Evolutionary conservation across 1,140 invertebrate species (phyloP), one percentile per base, ranked within the genome.

Genomic region (Doryteuthis pealeii): DNA sequence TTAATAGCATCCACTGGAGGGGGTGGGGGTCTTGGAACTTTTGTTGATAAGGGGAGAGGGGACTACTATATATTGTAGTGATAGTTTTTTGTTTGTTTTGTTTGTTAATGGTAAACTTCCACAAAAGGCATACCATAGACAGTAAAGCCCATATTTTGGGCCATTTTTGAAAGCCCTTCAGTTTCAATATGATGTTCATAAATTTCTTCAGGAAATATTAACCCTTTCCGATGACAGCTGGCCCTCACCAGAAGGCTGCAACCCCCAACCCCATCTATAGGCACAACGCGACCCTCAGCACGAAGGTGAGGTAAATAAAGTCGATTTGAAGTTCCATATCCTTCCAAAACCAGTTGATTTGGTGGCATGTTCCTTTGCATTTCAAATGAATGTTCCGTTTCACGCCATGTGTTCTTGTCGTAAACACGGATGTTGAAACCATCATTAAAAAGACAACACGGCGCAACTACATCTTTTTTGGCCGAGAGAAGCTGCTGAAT

Each of bases 321-420:
- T 35, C 85, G 71, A 14, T 40, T 67, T 12, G 83, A 79, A 12
- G 71, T 43, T n/a, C 76, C 81, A 75, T 87, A 87, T 0, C 84
- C 84, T 74, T 87, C 85, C 6, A 87, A 67, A 43, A 87, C 75
- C 8, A 86, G 71, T 15, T 78, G 76, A 45, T 78, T 73, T 4
- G 71, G 28, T 12, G 74, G 70, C 28, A 83, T 58, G 14, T 70
- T 15, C 45, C 75, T 76, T 28, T 81, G 81, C n/a, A 76, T 76
- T 26, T 73, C 67, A 32, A 82, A 26, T 6, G 85, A 87, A 18
- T 69, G n/a, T 0, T 69, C 54, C 1, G 84, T 87, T 72, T 87
- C 85, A 30, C 84, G 78, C 84, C 85, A 87, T 10, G 84, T 82
- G 73, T 87, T 87, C 72, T 82, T 82, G 73, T 87, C 85, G 76